phyloP scores from a whole-genome alignment of 2,888 invertebrate species.

The Scaptomyza tumidula region DNA sequence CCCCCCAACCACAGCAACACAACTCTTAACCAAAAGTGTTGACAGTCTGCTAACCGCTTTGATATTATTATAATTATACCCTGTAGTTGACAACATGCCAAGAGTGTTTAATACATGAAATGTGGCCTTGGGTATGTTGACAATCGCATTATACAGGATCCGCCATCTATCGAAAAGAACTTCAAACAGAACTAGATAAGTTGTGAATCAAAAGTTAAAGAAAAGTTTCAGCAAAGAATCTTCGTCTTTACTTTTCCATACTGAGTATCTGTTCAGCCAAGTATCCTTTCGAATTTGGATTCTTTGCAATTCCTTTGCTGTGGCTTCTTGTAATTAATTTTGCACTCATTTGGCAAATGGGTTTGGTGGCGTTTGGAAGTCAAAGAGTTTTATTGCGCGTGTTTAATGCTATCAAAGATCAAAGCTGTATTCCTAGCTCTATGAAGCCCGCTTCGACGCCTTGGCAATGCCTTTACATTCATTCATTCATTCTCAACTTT shows the following conservation, averaged over 20 bases:
- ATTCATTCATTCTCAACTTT: constrained; percentile 8
- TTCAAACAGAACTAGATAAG: background rate
- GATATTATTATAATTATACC: constrained; percentile 49
- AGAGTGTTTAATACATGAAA: background rate
- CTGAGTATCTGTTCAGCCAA: constrained; percentile 7
- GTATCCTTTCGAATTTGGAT: background rate
- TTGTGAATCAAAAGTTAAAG: too few relatives aligned
- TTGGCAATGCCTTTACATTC: constrained; percentile 25
- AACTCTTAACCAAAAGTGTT: constrained; percentile 51
- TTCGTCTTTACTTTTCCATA: background rate
- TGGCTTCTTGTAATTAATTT: constrained; percentile 74
- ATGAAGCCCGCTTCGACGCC: constrained; percentile 59
- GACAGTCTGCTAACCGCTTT: constrained; percentile 65
- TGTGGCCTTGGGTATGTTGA: background rate
- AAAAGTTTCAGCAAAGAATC: too few relatives aligned
- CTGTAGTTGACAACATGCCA: background rate
- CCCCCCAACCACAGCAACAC: constrained; percentile 20
- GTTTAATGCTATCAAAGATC: constrained; percentile 71
- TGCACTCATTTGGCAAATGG: constrained; percentile 70
- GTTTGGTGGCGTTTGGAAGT: constrained; percentile 48
- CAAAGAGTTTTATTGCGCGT: constrained; percentile 74
- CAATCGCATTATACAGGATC: background rate
- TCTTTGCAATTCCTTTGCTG: constrained; percentile 30
- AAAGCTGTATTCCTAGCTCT: constrained; percentile 55
- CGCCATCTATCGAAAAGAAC: background rate